phyloP scores from a whole-genome alignment of 2,888 invertebrate genomes.

The Clivina fossor region DNA sequence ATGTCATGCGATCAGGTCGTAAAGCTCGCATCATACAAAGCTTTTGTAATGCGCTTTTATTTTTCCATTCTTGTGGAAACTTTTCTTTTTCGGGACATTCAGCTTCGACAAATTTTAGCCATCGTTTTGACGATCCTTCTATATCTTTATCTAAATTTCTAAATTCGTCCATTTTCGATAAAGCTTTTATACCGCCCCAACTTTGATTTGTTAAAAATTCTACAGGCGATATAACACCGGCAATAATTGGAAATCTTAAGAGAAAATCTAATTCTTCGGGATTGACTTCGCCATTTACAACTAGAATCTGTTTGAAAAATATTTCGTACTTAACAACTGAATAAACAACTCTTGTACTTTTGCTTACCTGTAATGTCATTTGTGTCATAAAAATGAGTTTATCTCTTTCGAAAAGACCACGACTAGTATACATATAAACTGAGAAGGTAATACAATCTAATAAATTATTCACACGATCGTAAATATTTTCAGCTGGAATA shows the following conservation, averaged over 20 bases:
- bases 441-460: slow-evolving; percentile 86
- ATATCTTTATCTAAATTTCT: slow-evolving; percentile 86
- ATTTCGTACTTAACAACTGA: not conserved
- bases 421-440: slow-evolving; percentile 84
- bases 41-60: slow-evolving; percentile 79
- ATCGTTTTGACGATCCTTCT: slow-evolving; percentile 86
- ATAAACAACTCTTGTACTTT: not conserved
- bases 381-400: slow-evolving; percentile 89
- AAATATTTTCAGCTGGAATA: slow-evolving; percentile 67
- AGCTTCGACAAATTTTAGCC: slow-evolving; percentile 90
- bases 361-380: slow-evolving; percentile 73
- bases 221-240: slow-evolving; percentile 75
- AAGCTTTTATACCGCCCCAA: slow-evolving; percentile 82
- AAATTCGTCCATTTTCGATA: slow-evolving; percentile 77
- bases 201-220: slow-evolving; percentile 75
- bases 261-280: slow-evolving; percentile 82
- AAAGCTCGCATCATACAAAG: slow-evolving; percentile 91
- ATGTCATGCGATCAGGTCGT: slow-evolving; percentile 92
- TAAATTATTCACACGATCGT: slow-evolving; percentile 71
- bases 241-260: slow-evolving; percentile 78
- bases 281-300: slow-evolving; percentile 68
- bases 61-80: slow-evolving; percentile 95
- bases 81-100: slow-evolving; percentile 93
- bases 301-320: slow-evolving; percentile 59
- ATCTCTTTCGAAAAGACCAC: slow-evolving; percentile 89